Evolutionary conservation across 1,140 invertebrate genomes (phyloP), one percentile per base, ranked within the genome.

Genomic region (Ips nitidus): DNA sequence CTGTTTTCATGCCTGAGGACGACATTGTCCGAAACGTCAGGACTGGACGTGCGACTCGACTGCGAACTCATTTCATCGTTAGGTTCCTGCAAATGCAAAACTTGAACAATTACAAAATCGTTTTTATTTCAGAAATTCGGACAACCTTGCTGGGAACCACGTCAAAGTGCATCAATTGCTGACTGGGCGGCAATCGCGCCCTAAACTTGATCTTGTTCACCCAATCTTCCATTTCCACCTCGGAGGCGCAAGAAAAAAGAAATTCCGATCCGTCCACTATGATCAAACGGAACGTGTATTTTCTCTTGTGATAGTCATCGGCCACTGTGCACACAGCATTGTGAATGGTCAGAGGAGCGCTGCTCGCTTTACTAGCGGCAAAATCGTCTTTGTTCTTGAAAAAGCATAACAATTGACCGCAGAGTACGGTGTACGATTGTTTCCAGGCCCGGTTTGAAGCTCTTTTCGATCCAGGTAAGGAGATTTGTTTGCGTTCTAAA

Each of bases 301-400:
- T 97, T 78, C 94, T 91, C 80, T 98, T 98, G 0, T 92, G 95
- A 79, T 98, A 99, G 81, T 98, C 94, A 53, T 90, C 88, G 1
- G 96, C 95, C 47, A 91, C 88, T 70, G 89, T 87, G 82, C 94
- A 96, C 52, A 85, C 85, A 1, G 93, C 92, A 71, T 95, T 92
- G 70, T 94, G 89, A 59, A 99, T 91, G 58, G 91, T 94, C 3
- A 98, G 88, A 0, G 97, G 96, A 0, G 96, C 91, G 2, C 91
- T 90, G 0, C 93, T 90, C 0, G 94, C 93, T 83, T 97, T 97
- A 74, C 91, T 89, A 66, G 89, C 87, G 52, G 87, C 83, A 82
- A 98, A 98, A 84, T 97, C 95, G 70, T 91, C 89, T 76, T 93
- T 90, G 79, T 98, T 97, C 79, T 97, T 95, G 84, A 98, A 99